Evolutionary conservation across 2,113 vertebrate species (phyloP), one percentile per base, ranked within the genome.

Genomic region (Hemichromis elongatus): DNA sequence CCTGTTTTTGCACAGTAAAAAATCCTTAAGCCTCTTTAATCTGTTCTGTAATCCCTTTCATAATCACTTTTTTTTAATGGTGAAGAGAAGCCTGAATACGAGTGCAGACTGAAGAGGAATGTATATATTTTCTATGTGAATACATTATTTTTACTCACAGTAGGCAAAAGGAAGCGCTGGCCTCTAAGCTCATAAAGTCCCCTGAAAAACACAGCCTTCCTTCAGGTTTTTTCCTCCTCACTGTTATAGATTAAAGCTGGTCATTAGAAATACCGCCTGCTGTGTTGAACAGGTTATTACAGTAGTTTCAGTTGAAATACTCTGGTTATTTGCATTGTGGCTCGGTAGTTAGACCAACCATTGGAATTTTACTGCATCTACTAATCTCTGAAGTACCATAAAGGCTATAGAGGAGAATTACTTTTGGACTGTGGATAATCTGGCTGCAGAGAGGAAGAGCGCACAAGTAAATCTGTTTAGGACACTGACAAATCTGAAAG

Each of bases 21-120:
- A 87, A 91, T 89, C 73, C 54, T 73, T 92, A 88, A 92, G 21
- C 87, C 70, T 80, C 73, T 86, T 86, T 92, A 90, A 94, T 93
- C 85, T 30, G 14, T 90, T 90, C 90, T 89, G 50, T 92, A 92
- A 92, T 93, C 92, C 87, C 86, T 90, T 93, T 90, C 81, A 92
- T 92, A 90, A 92, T 93, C 83, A 91, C 82, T 90, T 84, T 90
- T 30, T 63, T 91, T 89, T 82, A 87, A 84, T 89, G 77, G 77
- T 86, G 70, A 86, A 82, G 53, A 83, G 56, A 81, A 89, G 84
- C 85, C 57, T 30, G 88, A 86, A 68, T 80, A 78, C 2, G 7
- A 68, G 9, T 81, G 73, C 35, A 84, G 40, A 80, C 19, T 80
- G 45, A 77, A 81, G 30, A 75, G 63, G 13, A 50, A 89, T 68